Evolutionary conservation across 2,888 invertebrate species (phyloP).

Genomic region (Epinotia demarniana): DNA sequence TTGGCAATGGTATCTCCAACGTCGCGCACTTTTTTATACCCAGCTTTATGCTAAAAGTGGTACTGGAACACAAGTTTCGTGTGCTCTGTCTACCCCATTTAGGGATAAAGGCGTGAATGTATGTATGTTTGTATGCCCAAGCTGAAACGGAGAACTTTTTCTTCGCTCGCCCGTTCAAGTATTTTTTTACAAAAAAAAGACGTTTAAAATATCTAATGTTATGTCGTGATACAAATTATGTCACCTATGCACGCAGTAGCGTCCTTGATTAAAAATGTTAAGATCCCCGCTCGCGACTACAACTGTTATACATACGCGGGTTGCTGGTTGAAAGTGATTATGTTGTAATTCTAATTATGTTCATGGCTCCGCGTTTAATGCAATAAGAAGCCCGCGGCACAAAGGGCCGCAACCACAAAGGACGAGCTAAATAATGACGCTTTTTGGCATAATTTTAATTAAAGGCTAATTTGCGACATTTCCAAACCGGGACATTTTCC

Average conservation of each 20-base stretch:
- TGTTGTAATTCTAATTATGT: conserved; percentile 52
- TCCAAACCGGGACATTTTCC: conserved; percentile 65
- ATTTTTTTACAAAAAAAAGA: too few relatives aligned
- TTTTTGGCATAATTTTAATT: conserved; percentile 78
- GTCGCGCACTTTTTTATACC: too few relatives aligned
- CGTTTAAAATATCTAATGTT: too few relatives aligned
- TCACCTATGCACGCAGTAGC: background rate
- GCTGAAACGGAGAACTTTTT: too few relatives aligned
- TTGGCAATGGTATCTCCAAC: too few relatives aligned
- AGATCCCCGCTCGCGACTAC: conserved; percentile 5
- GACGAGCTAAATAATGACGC: conserved; percentile 67
- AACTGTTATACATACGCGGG: background rate
- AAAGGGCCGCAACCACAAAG: conserved; percentile 74
- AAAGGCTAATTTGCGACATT: conserved; percentile 76
- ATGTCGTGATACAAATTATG: too few relatives aligned
- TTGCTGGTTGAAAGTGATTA: conserved; percentile 27
- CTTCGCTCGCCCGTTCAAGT: too few relatives aligned
- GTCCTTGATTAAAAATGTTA: background rate
- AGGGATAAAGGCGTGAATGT: too few relatives aligned
- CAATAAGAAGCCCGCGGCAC: conserved; percentile 65
- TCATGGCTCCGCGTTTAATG: conserved; percentile 59
- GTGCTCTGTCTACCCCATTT: too few relatives aligned
- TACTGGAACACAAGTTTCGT: too few relatives aligned
- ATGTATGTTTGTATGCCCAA: too few relatives aligned
- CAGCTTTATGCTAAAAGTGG: too few relatives aligned